Percentiles rank a stretch among this genome's conserved stretches.
Conservation (phyloP, 2,888 invertebrate genomes). For the Hedya salicella region DNA sequence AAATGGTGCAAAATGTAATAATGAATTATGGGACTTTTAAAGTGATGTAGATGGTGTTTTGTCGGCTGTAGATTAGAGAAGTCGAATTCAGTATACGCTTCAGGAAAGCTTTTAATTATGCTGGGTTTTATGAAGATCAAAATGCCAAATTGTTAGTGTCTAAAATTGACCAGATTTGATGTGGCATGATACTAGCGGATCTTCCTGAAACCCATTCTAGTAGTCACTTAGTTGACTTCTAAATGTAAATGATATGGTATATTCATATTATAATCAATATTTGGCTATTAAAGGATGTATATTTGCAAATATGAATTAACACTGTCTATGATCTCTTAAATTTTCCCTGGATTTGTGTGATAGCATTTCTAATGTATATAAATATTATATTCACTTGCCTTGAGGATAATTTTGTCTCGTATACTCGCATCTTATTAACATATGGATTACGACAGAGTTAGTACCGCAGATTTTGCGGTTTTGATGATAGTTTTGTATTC, state of each 20-base stretch:
- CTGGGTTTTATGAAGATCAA: conserved; percentile 13
- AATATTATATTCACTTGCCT: conserved; percentile 63
- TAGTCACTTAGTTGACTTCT: conserved; percentile 13
- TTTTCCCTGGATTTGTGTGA: conserved; percentile 52
- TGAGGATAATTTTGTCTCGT: conserved; percentile 66
- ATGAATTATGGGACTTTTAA: conserved; percentile 32
- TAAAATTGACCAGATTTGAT: neutral
- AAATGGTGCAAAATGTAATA: conserved; percentile 30
- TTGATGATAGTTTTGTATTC: conserved; percentile 56
- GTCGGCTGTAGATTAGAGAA: conserved; percentile 47
- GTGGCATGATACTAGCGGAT: neutral
- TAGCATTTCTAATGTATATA: conserved; percentile 48
- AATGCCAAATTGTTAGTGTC: neutral
- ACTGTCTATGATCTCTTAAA: conserved; percentile 53
- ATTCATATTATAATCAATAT: conserved; percentile 18
- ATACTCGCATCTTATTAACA: conserved; percentile 69
- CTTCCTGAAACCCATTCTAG: conserved; percentile 1
- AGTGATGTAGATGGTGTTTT: conserved; percentile 43
- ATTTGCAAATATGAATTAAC: conserved; percentile 22
- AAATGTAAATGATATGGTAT: conserved; percentile 16
- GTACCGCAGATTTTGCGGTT: conserved; percentile 41
- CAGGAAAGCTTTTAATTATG: conserved; percentile 56
- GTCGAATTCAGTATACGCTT: conserved; percentile 67
- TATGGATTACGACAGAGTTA: conserved; percentile 47
- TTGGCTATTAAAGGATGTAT: conserved; percentile 16